phyloP scores from a whole-genome alignment of 2,888 invertebrate genomes.

The Allacma fusca region DNA sequence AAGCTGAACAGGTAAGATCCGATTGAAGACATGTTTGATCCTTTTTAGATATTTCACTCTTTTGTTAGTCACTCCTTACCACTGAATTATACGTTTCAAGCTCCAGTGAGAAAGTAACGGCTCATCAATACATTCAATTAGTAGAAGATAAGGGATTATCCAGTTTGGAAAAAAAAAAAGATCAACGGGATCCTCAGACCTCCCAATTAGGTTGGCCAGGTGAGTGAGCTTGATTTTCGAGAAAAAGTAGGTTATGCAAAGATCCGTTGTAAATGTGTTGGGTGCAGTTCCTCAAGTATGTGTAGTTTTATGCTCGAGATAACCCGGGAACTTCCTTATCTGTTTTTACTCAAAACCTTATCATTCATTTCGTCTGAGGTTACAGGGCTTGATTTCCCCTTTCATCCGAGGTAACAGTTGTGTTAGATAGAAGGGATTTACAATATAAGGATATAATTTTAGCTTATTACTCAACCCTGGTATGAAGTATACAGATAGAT shows the following conservation, averaged over 20 bases:
- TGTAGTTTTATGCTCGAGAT: not conserved
- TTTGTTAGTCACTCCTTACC: not conserved
- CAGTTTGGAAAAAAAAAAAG: too few species aligned
- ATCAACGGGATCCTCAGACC: too few species aligned
- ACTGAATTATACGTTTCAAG: not conserved
- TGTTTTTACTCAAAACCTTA: too few species aligned
- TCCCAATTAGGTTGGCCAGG: not conserved
- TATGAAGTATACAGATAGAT: too few species aligned
- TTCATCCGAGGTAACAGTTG: too few species aligned
- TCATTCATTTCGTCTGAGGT: too few species aligned
- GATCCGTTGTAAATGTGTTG: not conserved
- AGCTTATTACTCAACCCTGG: too few species aligned
- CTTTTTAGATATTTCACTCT: not conserved
- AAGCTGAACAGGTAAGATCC: constrained; percentile 24
- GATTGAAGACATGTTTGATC: constrained; percentile 16
- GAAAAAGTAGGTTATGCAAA: constrained; percentile 35
- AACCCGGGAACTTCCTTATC: not conserved
- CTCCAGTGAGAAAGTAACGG: not conserved
- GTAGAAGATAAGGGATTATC: not conserved
- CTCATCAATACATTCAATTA: not conserved
- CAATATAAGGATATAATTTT: too few species aligned
- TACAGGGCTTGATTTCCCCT: too few species aligned
- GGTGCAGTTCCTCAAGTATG: not conserved
- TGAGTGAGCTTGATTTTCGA: not conserved
- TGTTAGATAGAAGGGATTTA: too few species aligned